Base-by-base conservation (phyloP, 1,140 invertebrate genomes). In the Drosophila albomicans region DNA sequence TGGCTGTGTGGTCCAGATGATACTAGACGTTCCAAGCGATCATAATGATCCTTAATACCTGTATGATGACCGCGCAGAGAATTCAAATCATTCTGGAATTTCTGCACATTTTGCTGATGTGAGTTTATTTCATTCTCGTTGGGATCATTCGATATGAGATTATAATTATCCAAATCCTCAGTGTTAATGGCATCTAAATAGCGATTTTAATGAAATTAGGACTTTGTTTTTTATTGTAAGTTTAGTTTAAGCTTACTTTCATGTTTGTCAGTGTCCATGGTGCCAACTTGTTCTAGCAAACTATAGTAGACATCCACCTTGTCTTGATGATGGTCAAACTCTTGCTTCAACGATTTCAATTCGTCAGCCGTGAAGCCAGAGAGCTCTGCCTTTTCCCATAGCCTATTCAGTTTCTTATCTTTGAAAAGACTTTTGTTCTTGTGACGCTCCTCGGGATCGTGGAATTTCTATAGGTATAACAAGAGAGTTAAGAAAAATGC, bases 271-370 rank as follows among this genome's bases (percentile, higher is more conserved):
- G 91, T 91, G 32, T 93, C 91, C 13, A 78, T 43, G 1, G 72
- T 66, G n/a, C 96, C 95, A 15, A 96, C 93, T 76, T 97, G 95
- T 81, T 95, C 94, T 11, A 98, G 93, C 16, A 99, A 79, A 49
- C 95, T 95, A 93, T 97, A 96, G 89, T 98, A 98, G 82, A 98
- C 96, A 92, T 98, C 96, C 16, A 99, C 95, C 93, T 98, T 98
- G 74, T 98, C 96, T 93, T 99, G 97, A 91, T 99, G 97, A 93
- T 98, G 97, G 51, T 93, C 93, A 89, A 99, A 99, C 93, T 99
- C 98, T 93, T 98, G 96, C 87, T 96, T 97, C 5, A 99, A 93
- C 10, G 96, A 95, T 75, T 96, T 93, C 15, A 99, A 82, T 93
- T 99, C 97, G 80, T 97, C 95, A 78, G 95, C 93, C 54, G 96